A percentile compares a stretch with the other conserved stretches of the same genome.
These are phyloP conservation scores for Trogon melanurus DNA, from an alignment of 2,113 vertebrate genomes.

Conservation along the genomic window DNA sequence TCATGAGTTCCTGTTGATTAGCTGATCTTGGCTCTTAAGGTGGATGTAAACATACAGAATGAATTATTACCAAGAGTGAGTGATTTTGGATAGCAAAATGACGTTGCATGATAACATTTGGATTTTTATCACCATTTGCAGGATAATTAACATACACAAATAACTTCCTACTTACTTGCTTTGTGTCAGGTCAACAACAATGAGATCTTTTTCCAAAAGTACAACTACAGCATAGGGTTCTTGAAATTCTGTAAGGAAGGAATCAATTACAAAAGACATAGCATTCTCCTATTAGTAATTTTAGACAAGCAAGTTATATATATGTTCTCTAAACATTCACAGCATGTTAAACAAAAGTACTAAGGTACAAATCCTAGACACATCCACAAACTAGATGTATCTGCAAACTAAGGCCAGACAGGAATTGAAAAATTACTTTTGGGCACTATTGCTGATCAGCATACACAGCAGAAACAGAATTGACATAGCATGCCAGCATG, in stretches of 20 bases:
- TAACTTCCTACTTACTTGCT: conserved; percentile 86
- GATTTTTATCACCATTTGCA: background rate
- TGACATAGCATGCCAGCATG: background rate
- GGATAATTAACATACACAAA: background rate
- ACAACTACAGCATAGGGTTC: conserved; percentile 95
- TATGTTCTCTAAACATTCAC: background rate
- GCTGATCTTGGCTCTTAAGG: background rate
- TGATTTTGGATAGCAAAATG: background rate
- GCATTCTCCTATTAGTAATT: conserved; percentile 6
- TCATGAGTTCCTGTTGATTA: background rate
- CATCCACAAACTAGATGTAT: background rate
- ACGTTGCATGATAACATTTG: background rate
- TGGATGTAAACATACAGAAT: background rate
- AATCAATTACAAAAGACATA: background rate
- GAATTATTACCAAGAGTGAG: background rate
- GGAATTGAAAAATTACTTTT: background rate
- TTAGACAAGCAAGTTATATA: background rate
- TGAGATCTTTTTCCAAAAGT: conserved; percentile 94
- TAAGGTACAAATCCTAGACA: background rate
- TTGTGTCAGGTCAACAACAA: conserved; percentile 93
- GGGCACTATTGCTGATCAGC: background rate
- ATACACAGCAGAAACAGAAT: background rate
- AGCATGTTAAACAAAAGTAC: background rate
- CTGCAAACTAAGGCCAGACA: background rate
- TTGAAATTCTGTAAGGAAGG: conserved; percentile 87